These are phyloP conservation scores for Andrena fulva DNA, from an alignment of 2,888 invertebrate species.

Conservation along the genomic window DNA sequence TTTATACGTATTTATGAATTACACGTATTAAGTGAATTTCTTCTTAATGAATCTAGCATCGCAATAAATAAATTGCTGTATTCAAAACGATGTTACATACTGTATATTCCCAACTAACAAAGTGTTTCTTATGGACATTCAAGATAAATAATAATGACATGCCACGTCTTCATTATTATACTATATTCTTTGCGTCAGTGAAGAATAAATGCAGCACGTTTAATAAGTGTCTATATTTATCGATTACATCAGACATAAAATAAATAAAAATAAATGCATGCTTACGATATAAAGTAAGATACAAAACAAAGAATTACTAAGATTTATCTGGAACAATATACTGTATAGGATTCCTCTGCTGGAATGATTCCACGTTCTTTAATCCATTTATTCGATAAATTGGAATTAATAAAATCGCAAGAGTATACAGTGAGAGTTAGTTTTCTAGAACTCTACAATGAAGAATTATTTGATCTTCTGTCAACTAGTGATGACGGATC, in stretches of 20 bases:
- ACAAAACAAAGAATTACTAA: not conserved
- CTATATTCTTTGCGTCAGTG: not conserved
- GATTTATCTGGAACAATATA: slow-evolving; percentile 28
- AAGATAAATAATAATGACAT: not conserved
- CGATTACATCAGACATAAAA: not conserved
- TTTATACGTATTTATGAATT: too few species aligned
- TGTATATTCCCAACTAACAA: too few species aligned
- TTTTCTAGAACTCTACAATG: slow-evolving; percentile 98
- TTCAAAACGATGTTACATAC: too few species aligned
- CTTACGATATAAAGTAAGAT: too few species aligned
- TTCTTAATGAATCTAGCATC: too few species aligned
- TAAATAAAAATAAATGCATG: too few species aligned
- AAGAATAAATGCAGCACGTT: not conserved
- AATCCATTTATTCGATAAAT: slow-evolving; percentile 95
- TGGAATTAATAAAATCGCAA: slow-evolving; percentile 89
- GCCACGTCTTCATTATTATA: not conserved
- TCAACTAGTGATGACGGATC: slow-evolving; percentile 90
- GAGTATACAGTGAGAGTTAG: slow-evolving; percentile 97
- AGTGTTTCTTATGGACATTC: not conserved
- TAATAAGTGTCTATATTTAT: not conserved
- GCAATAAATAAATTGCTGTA: too few species aligned
- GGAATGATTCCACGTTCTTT: slow-evolving; percentile 97
- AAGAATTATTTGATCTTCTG: slow-evolving; percentile 97
- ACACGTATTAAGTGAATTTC: too few species aligned
- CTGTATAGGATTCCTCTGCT: slow-evolving; percentile 91